Percentiles rank a stretch among this genome's conserved stretches.
phyloP scores from a whole-genome alignment of 2,113 vertebrate genomes.

The Chionodraco myersi region DNA sequence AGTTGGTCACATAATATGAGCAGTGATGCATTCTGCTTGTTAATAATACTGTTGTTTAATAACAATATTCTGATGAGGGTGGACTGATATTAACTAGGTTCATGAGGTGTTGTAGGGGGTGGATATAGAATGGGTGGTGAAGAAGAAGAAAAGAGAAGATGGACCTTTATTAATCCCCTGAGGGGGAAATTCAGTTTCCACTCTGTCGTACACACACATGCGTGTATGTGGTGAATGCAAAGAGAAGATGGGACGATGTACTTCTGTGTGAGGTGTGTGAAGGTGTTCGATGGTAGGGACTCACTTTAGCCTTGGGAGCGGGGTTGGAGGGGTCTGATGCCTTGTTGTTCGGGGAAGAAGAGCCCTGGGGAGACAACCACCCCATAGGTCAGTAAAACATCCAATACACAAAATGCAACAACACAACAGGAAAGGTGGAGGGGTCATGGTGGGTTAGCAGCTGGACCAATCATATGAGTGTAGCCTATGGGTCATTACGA shows the following conservation, averaged over 20 bases:
- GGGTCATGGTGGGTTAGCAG: background rate
- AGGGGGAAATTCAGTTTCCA: no score
- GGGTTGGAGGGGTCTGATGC: conserved; percentile 73
- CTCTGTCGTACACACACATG: no score
- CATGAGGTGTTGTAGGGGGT: background rate
- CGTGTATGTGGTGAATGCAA: conserved; percentile 20
- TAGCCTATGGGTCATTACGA: background rate
- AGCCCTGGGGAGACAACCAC: conserved; percentile 82
- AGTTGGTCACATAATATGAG: background rate
- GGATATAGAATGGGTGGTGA: conserved; percentile 34
- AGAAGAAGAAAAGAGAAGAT: no score
- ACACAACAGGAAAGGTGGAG: conserved; percentile 32
- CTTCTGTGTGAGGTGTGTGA: conserved; percentile 51
- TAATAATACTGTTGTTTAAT: background rate
- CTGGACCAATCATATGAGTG: conserved; percentile 24
- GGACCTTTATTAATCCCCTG: no score
- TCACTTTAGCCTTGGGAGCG: conserved; percentile 78
- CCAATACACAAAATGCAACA: conserved; percentile 54
- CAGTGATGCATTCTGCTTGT: background rate
- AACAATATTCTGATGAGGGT: background rate
- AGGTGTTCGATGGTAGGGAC: conserved; percentile 73
- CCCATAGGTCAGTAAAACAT: conserved; percentile 72
- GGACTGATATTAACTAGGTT: background rate
- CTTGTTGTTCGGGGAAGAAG: conserved; percentile 82
- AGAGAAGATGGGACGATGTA: conserved; percentile 29